Evolutionary conservation across 2,888 invertebrate species (phyloP).

Genomic region (Apamea crenata): DNA sequence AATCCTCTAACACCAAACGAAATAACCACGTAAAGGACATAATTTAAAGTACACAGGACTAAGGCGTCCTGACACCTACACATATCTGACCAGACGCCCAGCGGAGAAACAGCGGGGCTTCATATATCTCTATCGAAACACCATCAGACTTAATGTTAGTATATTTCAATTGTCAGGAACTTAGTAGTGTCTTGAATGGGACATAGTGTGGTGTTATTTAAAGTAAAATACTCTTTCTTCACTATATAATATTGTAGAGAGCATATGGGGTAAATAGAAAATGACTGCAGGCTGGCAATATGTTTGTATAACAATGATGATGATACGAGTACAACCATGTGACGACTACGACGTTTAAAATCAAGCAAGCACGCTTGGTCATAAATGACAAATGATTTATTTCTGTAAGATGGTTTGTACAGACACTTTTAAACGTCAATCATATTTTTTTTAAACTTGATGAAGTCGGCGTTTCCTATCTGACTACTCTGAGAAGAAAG

Average conservation of each 20-base stretch:
- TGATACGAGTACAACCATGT: too few relatives aligned
- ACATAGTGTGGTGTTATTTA: slow-evolving; percentile 13
- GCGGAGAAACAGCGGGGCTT: slow-evolving; percentile 65
- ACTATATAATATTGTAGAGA: neutral
- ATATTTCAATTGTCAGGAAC: slow-evolving; percentile 60
- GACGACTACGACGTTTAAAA: neutral
- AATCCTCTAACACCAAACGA: neutral
- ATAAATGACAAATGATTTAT: too few relatives aligned
- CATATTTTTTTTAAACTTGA: too few relatives aligned
- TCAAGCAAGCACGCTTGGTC: neutral
- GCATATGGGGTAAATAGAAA: too few relatives aligned
- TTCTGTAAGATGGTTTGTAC: too few relatives aligned
- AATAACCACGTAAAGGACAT: slow-evolving; percentile 38
- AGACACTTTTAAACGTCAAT: too few relatives aligned
- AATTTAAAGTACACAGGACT: slow-evolving; percentile 46
- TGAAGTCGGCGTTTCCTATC: too few relatives aligned
- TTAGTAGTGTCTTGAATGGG: slow-evolving; percentile 30
- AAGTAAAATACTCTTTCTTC: neutral
- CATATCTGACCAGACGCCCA: slow-evolving; percentile 64
- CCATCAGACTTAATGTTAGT: slow-evolving; percentile 59
- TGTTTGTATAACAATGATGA: too few relatives aligned
- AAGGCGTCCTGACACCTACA: slow-evolving; percentile 46
- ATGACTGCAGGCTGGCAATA: neutral
- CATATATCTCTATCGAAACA: slow-evolving; percentile 44
- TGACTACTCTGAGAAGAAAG: too few relatives aligned